Evolutionary conservation across 2,113 vertebrate genomes (phyloP).

Genomic region (Opisthocomus hoazin): DNA sequence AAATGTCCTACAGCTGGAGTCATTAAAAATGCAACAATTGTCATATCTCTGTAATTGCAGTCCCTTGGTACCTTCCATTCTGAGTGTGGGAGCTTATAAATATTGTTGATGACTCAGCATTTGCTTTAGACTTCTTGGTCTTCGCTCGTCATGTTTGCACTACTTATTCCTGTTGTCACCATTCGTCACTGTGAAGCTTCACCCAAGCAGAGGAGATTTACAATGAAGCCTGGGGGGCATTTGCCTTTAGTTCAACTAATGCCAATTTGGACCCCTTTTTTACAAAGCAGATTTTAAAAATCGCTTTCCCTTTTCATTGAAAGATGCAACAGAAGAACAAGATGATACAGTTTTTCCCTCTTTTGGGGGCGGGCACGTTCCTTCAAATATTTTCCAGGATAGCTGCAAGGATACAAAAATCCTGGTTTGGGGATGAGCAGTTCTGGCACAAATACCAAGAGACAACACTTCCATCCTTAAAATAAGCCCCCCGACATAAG

Average conservation of each 20-base stretch:
- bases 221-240: not conserved
- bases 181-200: not conserved
- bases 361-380: not conserved
- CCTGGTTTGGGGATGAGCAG: slow-evolving; percentile 52
- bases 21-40: slow-evolving; percentile 43
- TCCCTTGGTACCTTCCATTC: slow-evolving; percentile 26
- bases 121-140: slow-evolving; percentile 15
- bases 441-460: slow-evolving; percentile 55
- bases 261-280: not conserved
- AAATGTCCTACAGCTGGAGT: slow-evolving; percentile 28
- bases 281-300: not conserved
- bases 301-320: not conserved
- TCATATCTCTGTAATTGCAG: slow-evolving; percentile 32
- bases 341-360: not conserved
- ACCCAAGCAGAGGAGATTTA: not conserved
- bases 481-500: slow-evolving; percentile 62
- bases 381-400: slow-evolving; percentile 19
- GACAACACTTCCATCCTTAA: slow-evolving; percentile 58
- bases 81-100: slow-evolving; percentile 26
- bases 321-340: not conserved
- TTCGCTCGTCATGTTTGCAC: not conserved
- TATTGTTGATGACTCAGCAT: slow-evolving; percentile 50
- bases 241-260: not conserved
- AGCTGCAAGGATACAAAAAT: slow-evolving; percentile 8
- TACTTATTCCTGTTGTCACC: not conserved